phyloP scores from a whole-genome alignment of 2,113 vertebrate species.

The Acanthochromis polyacanthus region DNA sequence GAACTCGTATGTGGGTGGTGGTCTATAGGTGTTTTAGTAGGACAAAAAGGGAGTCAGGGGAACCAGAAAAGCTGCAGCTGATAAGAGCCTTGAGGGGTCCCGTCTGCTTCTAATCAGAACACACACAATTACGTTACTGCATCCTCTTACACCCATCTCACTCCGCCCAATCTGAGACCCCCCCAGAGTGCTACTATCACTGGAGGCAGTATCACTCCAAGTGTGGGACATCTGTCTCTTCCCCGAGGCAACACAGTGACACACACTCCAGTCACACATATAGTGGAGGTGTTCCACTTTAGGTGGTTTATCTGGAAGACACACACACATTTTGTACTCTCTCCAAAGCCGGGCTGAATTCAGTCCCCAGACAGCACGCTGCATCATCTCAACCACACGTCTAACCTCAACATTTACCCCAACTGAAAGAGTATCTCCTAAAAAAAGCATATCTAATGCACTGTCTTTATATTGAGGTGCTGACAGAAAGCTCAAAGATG shows the following conservation, averaged over 20 bases:
- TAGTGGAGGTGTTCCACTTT: constrained; percentile 52
- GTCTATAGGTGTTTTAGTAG: constrained; percentile 55
- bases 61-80: constrained; percentile 72
- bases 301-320: constrained; percentile 43
- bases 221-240: constrained; percentile 81
- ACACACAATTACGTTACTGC: constrained; percentile 52
- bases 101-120: constrained; percentile 76
- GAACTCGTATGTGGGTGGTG: constrained; percentile 11
- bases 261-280: constrained; percentile 43
- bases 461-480: no score
- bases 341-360: constrained; percentile 2
- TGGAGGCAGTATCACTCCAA: constrained; percentile 73
- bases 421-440: no score
- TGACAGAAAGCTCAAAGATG: no score
- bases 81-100: constrained; percentile 75
- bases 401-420: neutral
- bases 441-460: no score
- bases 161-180: constrained; percentile 50
- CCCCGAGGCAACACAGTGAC: constrained; percentile 64
- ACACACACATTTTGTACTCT: constrained; percentile 19
- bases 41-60: constrained; percentile 62
- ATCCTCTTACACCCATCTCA: constrained; percentile 53
- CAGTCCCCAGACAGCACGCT: neutral
- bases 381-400: neutral
- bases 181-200: constrained; percentile 73